Base-by-base conservation (phyloP, 1,140 invertebrate genomes). In the Pollicipes pollicipes region DNA sequence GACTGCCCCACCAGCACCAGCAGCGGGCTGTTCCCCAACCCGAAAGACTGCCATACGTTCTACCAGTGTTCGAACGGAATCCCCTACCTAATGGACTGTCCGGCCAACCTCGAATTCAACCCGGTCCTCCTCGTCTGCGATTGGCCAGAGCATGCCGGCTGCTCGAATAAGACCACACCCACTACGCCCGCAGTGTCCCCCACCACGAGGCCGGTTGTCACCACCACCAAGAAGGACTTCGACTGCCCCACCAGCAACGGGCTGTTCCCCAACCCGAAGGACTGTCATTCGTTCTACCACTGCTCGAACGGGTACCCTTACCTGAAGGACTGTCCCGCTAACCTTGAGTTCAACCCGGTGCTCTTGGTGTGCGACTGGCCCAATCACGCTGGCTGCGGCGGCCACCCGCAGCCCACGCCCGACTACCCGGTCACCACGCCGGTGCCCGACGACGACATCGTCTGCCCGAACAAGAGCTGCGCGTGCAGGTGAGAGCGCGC, bases 331-430 rank as follows among this genome's bases (percentile, higher is more conserved):
- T 77, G 76, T 30, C 71, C 71, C 0, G 71, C 69, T 6, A 63
- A 69, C n/a, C 70, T 76, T 16, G 72, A 75, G 66, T 76, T 74
- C 67, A 76, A 75, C 30, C 58, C 72, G 1, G 28, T 29, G 6
- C 69, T 73, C 1, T 63, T 69, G 71, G 63, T 71, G 63, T 6
- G 73, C 63, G 75, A 35, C 73, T 72, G 37, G 75, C 75, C 3
- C 26, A 73, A 29, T 26, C 24, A 71, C 35, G 76, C 74, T 21
- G 73, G 72, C 13, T 76, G 75, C 45, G 69, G 70, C 30, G 67
- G 66, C 30, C 69, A 73, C 26, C 63, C 72, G 6, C 13, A 10
- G 8, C 21, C 45, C 21, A 21, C 45, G 45, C 45, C 32, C 4
- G 32, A 35, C 32, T 16, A 35, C 4, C 32, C 4, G 4, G 4